These are phyloP conservation scores for Clupea harengus DNA, from an alignment of 2,113 vertebrate genomes.

Conservation along the genomic window DNA sequence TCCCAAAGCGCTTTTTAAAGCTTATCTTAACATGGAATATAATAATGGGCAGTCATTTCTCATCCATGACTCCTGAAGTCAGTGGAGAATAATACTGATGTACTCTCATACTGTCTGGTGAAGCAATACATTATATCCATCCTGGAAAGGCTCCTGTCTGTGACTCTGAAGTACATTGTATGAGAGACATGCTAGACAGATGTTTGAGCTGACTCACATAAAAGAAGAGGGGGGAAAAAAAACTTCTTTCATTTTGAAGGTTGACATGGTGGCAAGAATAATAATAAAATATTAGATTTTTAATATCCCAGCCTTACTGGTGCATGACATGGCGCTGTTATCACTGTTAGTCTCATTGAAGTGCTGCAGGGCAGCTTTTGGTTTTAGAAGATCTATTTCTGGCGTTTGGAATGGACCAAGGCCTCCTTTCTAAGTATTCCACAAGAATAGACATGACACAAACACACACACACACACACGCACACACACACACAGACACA, in stretches of 20 bases:
- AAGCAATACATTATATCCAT: not conserved
- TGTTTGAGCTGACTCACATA: slow-evolving; percentile 21
- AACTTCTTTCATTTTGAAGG: slow-evolving; percentile 23
- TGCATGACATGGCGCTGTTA: slow-evolving; percentile 1
- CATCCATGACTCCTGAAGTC: not conserved
- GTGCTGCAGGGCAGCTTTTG: not conserved
- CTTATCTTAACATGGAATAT: not conserved
- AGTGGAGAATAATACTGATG: not conserved
- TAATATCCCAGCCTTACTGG: slow-evolving; percentile 35
- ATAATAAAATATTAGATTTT: slow-evolving; percentile 42
- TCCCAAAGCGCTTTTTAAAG: not conserved
- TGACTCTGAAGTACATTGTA: not conserved
- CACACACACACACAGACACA: slow-evolving; percentile 3
- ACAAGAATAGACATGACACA: slow-evolving; percentile 2
- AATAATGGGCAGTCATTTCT: not conserved
- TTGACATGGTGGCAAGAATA: not conserved
- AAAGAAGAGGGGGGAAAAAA: not conserved
- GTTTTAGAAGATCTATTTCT: slow-evolving; percentile 33
- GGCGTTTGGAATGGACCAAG: slow-evolving; percentile 20
- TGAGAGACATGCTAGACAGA: not conserved
- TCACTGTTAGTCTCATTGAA: slow-evolving; percentile 22
- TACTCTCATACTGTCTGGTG: not conserved
- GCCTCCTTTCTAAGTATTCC: slow-evolving; percentile 18
- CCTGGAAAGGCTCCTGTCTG: not conserved
- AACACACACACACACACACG: not conserved